These are phyloP conservation scores for Ctenosaura bakeri DNA, from an alignment of 2,797 vertebrate genomes.

Conservation along the genomic window DNA sequence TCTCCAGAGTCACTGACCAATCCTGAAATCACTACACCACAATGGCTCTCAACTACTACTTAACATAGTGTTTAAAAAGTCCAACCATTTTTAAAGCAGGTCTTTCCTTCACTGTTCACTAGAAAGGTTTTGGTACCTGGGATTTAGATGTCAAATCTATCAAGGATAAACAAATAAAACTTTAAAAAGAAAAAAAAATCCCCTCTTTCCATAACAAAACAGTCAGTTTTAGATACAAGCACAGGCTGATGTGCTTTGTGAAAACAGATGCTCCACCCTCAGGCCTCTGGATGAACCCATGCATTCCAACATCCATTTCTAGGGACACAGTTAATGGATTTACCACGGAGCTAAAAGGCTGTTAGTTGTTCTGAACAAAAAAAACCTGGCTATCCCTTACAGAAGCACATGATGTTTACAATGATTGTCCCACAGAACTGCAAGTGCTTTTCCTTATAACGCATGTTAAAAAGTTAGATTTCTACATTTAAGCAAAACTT, in stretches of 20 bases:
- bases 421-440: neutral
- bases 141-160: neutral
- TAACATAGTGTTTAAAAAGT: neutral
- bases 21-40: no score
- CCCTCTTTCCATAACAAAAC: neutral
- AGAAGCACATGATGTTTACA: neutral
- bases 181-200: no score
- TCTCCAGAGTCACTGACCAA: no score
- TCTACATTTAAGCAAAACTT: neutral
- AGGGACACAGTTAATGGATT: neutral
- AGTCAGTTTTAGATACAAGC: neutral
- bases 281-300: constrained; percentile 1
- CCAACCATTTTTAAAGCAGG: neutral
- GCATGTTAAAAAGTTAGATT: neutral
- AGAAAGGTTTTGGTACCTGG: neutral
- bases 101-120: neutral
- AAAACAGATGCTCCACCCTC: neutral
- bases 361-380: neutral
- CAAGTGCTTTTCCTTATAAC: constrained; percentile 20
- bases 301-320: constrained; percentile 16
- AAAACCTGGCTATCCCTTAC: neutral
- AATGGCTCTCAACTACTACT: neutral
- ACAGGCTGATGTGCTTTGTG: constrained; percentile 5
- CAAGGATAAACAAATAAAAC: neutral
- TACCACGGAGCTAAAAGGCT: neutral